A percentile compares a stretch with the other conserved stretches of the same genome.
phyloP scores from a whole-genome alignment of 2,113 vertebrate genomes.

The Nesogale talazaci region DNA sequence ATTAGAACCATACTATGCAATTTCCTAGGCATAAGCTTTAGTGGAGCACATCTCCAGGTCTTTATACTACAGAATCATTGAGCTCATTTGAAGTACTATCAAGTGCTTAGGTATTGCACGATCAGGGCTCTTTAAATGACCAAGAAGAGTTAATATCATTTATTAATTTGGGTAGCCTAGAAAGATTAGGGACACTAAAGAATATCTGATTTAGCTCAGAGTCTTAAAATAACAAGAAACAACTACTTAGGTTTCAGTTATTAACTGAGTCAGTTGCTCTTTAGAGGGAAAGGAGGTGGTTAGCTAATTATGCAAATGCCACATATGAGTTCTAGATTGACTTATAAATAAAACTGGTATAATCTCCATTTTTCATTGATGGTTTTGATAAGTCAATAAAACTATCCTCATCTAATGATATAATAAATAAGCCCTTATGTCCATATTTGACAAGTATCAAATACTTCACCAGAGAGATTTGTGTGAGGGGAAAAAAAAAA shows the following conservation, averaged over 20 bases:
- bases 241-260: neutral
- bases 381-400: conserved; percentile 36
- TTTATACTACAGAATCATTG: neutral
- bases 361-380: conserved; percentile 46
- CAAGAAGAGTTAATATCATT: neutral
- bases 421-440: conserved; percentile 41
- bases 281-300: neutral
- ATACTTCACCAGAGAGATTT: conserved; percentile 21
- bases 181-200: neutral
- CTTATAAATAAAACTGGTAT: conserved; percentile 31
- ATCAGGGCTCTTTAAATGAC: neutral
- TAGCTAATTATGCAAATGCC: neutral
- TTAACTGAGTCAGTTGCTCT: neutral
- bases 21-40: neutral
- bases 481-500: conserved; percentile 42
- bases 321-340: conserved; percentile 2
- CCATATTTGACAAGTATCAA: conserved; percentile 61
- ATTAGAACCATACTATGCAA: neutral
- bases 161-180: neutral
- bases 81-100: neutral
- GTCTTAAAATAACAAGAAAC: conserved; percentile 13
- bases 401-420: conserved; percentile 35
- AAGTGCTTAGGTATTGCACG: neutral
- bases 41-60: neutral
- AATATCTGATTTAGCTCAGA: conserved; percentile 2